These are phyloP conservation scores for Thyatira batis DNA, from an alignment of 2,888 invertebrate genomes.

Conservation along the genomic window DNA sequence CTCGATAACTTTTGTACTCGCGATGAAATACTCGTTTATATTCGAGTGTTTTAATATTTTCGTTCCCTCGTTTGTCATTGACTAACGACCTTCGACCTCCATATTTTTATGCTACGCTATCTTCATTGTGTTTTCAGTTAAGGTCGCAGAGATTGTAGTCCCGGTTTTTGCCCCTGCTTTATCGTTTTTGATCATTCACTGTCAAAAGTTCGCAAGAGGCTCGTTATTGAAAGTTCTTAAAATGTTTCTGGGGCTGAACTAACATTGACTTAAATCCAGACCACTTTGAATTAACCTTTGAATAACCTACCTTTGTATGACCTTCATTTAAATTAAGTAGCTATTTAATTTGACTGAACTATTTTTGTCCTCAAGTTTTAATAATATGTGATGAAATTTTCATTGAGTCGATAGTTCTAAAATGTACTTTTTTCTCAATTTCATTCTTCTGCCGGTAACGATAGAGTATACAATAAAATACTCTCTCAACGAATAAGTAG, in stretches of 20 bases:
- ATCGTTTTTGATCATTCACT: conserved; percentile 4
- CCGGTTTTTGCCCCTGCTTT: conserved; percentile 1
- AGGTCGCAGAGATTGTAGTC: not conserved
- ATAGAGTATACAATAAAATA: not conserved
- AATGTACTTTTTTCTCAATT: too few species aligned
- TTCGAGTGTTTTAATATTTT: not conserved
- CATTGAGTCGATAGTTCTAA: not conserved
- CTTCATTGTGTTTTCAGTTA: not conserved
- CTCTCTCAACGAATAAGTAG: not conserved
- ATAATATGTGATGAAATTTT: not conserved
- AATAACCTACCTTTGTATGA: too few species aligned
- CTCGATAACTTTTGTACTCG: not conserved
- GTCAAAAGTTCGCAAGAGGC: not conserved
- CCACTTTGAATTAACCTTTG: not conserved
- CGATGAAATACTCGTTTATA: not conserved
- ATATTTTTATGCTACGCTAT: not conserved
- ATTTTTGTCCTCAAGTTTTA: not conserved
- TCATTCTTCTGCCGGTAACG: not conserved
- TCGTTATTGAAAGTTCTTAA: not conserved
- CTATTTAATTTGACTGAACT: not conserved
- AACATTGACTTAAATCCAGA: not conserved
- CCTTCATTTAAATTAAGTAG: not conserved
- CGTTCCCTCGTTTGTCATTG: not conserved
- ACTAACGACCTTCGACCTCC: not conserved
- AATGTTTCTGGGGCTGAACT: not conserved